These are phyloP conservation scores for Pluvialis apricaria DNA, from an alignment of 2,113 vertebrate genomes.

Conservation along the genomic window DNA sequence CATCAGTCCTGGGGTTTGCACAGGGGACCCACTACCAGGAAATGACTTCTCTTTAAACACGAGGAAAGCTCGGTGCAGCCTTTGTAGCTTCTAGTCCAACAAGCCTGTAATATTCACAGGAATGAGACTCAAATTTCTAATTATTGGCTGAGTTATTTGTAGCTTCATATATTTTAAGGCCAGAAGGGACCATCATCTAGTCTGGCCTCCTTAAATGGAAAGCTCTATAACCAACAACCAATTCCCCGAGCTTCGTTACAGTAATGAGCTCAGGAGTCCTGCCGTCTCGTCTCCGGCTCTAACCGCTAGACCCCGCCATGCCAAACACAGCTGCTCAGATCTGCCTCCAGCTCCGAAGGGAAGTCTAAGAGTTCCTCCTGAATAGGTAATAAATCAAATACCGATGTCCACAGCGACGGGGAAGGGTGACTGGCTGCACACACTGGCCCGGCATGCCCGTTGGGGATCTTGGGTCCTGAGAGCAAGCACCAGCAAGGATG, in stretches of 20 bases:
- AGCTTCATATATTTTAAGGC: constrained; percentile 24
- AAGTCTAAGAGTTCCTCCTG: background rate
- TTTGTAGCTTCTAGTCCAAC: constrained; percentile 22
- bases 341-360: background rate
- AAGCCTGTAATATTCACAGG: constrained; percentile 35
- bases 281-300: background rate
- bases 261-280: constrained; percentile 23
- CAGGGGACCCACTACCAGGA: constrained; percentile 27
- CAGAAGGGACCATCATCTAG: constrained; percentile 53
- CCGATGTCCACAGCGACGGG: accelerated
- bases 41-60: constrained; percentile 32
- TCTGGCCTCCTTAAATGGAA: constrained; percentile 40
- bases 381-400: constrained; percentile 24
- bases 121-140: constrained; percentile 46
- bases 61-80: background rate
- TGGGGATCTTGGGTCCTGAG: background rate
- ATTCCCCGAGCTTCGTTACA: background rate
- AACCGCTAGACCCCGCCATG: background rate
- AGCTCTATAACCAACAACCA: constrained; percentile 20
- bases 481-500: background rate
- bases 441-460: background rate
- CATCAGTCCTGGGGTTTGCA: constrained; percentile 5
- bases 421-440: background rate
- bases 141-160: constrained; percentile 49
- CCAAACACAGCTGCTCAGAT: constrained; percentile 52